These are phyloP conservation scores for Scomber colias DNA, from an alignment of 2,113 vertebrate species.

Conservation along the genomic window DNA sequence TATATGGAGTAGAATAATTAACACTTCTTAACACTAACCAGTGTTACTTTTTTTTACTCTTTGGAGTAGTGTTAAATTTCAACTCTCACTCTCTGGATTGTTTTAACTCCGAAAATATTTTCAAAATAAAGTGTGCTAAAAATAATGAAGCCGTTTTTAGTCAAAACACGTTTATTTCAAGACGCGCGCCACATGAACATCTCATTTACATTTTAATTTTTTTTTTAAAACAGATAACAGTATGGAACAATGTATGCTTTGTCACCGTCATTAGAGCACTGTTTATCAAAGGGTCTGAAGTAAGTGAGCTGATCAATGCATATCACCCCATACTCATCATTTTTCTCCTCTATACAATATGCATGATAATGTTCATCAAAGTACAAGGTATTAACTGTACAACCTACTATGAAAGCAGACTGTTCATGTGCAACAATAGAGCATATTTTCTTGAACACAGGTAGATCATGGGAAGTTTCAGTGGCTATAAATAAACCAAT, in stretches of 20 bases:
- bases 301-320: not conserved
- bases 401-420: not conserved
- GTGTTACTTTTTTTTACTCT: not conserved
- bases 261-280: not conserved
- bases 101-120: not conserved
- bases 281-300: conserved; percentile 7
- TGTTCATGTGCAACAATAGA: conserved; percentile 1
- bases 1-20: not conserved
- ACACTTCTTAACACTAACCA: not conserved
- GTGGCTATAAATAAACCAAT: too few species aligned
- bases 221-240: too few species aligned
- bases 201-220: too few species aligned
- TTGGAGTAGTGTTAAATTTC: not conserved
- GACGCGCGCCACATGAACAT: too few species aligned
- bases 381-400: not conserved
- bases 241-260: too few species aligned
- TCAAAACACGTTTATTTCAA: too few species aligned
- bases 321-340: not conserved
- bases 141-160: not conserved
- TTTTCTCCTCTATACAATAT: not conserved
- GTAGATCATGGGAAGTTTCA: not conserved
- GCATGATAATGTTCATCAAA: not conserved
- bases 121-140: not conserved
- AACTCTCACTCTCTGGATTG: not conserved
- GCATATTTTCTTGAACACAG: conserved; percentile 5